These are phyloP conservation scores for Callaeas wilsoni DNA, from an alignment of 2,113 vertebrate genomes.

Conservation along the genomic window DNA sequence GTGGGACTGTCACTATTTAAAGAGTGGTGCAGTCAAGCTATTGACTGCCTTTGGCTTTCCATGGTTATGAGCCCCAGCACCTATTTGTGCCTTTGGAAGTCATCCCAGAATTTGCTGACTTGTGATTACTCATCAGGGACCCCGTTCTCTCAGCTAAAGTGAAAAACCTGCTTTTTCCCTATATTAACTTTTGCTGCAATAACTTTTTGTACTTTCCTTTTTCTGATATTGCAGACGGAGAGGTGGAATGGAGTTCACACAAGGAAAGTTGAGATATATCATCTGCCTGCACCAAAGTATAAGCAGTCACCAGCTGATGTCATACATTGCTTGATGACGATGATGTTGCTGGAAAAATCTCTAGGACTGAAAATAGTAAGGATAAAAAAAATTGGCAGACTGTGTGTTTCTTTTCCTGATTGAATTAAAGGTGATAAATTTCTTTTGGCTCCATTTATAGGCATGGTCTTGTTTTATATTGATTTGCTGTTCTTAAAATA, in stretches of 20 bases:
- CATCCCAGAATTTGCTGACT: slow-evolving; percentile 3
- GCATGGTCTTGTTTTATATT: not conserved
- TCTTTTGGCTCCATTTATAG: not conserved
- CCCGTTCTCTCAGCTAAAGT: not conserved
- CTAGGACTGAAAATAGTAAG: not conserved
- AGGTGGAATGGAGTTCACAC: not conserved
- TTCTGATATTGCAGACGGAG: not conserved
- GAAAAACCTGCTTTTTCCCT: not conserved
- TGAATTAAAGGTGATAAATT: not conserved
- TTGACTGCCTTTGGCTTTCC: not conserved
- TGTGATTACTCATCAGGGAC: slow-evolving; percentile 15
- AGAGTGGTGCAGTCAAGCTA: not conserved
- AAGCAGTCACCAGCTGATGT: not conserved
- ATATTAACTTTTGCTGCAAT: not conserved
- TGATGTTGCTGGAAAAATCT: not conserved
- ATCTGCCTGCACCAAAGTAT: not conserved
- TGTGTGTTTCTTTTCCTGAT: not conserved
- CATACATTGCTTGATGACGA: not conserved
- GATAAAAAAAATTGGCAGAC: not conserved
- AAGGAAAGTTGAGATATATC: not conserved
- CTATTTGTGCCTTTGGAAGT: slow-evolving; percentile 28
- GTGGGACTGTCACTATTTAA: not conserved
- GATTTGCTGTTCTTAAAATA: not conserved
- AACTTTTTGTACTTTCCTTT: not conserved
- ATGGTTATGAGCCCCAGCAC: not conserved